Base-by-base conservation (phyloP, 2,888 invertebrate species). In the Latrodectus hesperus region DNA sequence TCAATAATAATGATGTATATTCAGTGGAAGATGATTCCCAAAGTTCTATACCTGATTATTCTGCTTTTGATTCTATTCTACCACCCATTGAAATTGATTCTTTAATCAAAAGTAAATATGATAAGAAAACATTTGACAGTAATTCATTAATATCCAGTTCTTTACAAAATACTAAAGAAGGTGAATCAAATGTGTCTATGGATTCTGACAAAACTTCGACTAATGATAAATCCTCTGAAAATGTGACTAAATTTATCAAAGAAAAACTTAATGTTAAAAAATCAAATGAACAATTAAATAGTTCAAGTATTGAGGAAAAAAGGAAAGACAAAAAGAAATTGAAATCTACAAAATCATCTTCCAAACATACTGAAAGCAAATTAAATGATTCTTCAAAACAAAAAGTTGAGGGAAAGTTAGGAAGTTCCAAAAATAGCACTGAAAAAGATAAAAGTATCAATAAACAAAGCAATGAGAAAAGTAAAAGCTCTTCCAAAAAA, bases 271-370 rank as follows among this genome's bases (percentile, higher is more conserved):
- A 55, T 14, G 12, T 16, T 14, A 55, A 55, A 55, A 55, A 16
- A 55, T 55, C 55, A 14, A 16, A 55, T 55, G 11, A 14, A 55
- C 11, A 55, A 55, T 14, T 55, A 14, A 55, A 55, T n/a, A 53
- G n/a, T 73, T 22, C 17, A 55, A 75, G 60, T 60, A 49, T 9
- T 60, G 68, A 70, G 16, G 53, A n/a, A 12, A 65, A 73, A 64
- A 51, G 73, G 73, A 67, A 81, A 81, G 38, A 65, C 51, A 14
- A 67, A 81, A 65, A 51, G 16, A 55, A 55, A 9, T 17, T 17
- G 55, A 70, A 6, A 55, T 55, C 71, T 49, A 73, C 73, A 38
- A 51, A 64, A 38, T n/a, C 64, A 55, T 12, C 11, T 55, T 55
- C 55, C 16, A 55, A 55, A 55, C 11, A 55, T 14, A 14, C 55